A percentile compares a stretch with the other conserved stretches of the same genome.
Evolutionary conservation across 2,797 vertebrate genomes (phyloP).

Genomic region (Urocyon cinereoargenteus): DNA sequence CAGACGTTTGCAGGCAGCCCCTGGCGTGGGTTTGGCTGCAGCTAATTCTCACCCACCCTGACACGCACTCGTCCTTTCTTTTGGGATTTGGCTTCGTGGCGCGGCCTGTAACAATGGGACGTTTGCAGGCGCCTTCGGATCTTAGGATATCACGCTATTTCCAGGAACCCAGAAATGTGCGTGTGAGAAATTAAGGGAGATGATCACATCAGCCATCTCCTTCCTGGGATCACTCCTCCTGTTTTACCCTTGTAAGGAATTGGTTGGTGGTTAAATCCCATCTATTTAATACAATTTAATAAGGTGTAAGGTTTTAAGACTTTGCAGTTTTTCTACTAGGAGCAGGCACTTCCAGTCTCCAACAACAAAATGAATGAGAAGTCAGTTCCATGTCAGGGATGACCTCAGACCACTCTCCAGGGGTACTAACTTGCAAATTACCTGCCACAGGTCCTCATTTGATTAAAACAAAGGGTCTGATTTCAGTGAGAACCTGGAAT

Average conservation of each 20-base stretch:
- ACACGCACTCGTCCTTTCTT: no score
- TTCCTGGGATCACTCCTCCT: background rate
- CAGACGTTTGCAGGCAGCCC: background rate
- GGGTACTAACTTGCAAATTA: background rate
- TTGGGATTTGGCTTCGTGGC: no score
- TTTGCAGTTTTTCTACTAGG: background rate
- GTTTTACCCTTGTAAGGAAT: background rate
- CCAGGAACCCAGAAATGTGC: background rate
- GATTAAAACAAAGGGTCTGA: background rate
- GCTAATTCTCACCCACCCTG: rapidly evolving
- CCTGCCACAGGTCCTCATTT: background rate
- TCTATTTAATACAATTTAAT: background rate
- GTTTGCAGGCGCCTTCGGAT: background rate
- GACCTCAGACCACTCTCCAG: rapidly evolving
- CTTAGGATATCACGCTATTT: background rate
- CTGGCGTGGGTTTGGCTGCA: background rate
- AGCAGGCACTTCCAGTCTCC: background rate
- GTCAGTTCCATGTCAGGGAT: background rate
- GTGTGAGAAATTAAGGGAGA: no score
- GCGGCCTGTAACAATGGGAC: background rate
- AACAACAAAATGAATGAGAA: background rate
- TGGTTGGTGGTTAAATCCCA: background rate
- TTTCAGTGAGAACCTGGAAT: background rate
- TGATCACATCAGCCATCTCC: no score
- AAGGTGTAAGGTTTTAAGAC: background rate